Evolutionary conservation across 2,888 invertebrate species (phyloP), one percentile per base, ranked within the genome.

Genomic region (Tethea ocularis): DNA sequence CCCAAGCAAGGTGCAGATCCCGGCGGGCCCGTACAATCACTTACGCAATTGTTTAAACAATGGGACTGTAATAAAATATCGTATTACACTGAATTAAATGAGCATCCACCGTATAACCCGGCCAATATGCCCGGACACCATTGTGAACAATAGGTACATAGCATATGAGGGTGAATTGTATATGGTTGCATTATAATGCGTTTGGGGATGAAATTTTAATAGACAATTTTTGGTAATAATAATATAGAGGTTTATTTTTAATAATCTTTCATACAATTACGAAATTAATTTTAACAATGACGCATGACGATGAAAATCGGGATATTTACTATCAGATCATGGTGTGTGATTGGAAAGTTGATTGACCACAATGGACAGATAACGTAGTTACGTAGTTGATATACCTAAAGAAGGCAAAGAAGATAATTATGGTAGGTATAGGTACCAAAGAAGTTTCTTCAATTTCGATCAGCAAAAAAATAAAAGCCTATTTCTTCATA

Each of bases 31-130:
- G 70, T 83, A 89, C 91, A 91, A 89, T 91, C 90, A 91, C 91
- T 92, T 88, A 88, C 89, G 88, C 92, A 92, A 92, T 92, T 91
- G 92, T 91, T 91, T 92, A 92, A 91, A 92, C 91, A 92, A 90
- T 84, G 82, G 78, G 68, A 72, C 82, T 78, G 81, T 86, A 83
- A 88, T 90, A 91, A 91, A 92, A 87, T 92, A 92, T 92, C 92
- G 69, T 66, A 79, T 92, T 91, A 86, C 91, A 64, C 68, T 72
- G 82, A 83, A 84, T 82, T 84, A 89, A 90, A 86, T 78, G 80
- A 77, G 72, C 80, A 78, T 67, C 76, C 66, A 63, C 84, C 85
- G 82, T 83, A 87, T 87, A 78, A 82, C 83, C 66, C 77, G 68
- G 75, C 77, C 83, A 81, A 83, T 84, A 86, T 84, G 83, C 75